Percentiles rank a stretch among this genome's conserved stretches.
phyloP scores from a whole-genome alignment of 2,888 invertebrate genomes.

The Papilio elwesi region DNA sequence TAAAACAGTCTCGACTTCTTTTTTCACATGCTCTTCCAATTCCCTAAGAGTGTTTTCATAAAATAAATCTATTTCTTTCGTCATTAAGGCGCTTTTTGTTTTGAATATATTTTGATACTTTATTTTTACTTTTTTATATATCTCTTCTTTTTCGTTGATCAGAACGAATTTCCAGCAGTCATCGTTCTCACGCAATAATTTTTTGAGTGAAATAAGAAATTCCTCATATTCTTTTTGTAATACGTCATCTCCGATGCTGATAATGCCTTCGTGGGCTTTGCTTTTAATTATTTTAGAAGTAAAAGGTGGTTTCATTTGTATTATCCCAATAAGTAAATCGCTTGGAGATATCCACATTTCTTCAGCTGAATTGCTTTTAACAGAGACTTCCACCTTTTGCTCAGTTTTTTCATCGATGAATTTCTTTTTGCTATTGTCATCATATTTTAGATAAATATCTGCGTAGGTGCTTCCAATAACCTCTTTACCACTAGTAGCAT shows the following conservation, averaged over 20 bases:
- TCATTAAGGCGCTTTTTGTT: constrained; percentile 65
- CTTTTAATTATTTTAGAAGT: constrained; percentile 77
- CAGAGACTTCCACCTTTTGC: constrained; percentile 24
- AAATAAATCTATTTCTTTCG: constrained; percentile 63
- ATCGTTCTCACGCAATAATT: constrained; percentile 65
- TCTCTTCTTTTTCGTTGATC: constrained; percentile 58
- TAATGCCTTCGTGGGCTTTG: constrained; percentile 72
- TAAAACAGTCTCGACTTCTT: constrained; percentile 61
- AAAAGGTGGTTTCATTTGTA: constrained; percentile 72
- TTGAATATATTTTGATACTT: constrained; percentile 62
- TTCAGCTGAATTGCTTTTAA: constrained; percentile 23
- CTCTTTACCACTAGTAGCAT: constrained; percentile 54
- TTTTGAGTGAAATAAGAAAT: constrained; percentile 56
- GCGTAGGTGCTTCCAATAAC: constrained; percentile 68
- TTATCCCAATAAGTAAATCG: constrained; percentile 67
- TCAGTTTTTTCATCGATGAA: constrained; percentile 37
- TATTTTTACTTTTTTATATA: constrained; percentile 58
- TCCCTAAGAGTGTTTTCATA: constrained; percentile 69
- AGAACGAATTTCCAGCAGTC: constrained; percentile 67
- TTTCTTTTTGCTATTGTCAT: constrained; percentile 53
- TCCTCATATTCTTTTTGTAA: constrained; percentile 58
- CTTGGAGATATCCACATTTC: constrained; percentile 72
- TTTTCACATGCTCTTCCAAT: constrained; percentile 64
- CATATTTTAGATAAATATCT: constrained; percentile 67
- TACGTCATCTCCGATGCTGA: constrained; percentile 66